phyloP scores from a whole-genome alignment of 2,888 invertebrate species.

The Netelia virgata region DNA sequence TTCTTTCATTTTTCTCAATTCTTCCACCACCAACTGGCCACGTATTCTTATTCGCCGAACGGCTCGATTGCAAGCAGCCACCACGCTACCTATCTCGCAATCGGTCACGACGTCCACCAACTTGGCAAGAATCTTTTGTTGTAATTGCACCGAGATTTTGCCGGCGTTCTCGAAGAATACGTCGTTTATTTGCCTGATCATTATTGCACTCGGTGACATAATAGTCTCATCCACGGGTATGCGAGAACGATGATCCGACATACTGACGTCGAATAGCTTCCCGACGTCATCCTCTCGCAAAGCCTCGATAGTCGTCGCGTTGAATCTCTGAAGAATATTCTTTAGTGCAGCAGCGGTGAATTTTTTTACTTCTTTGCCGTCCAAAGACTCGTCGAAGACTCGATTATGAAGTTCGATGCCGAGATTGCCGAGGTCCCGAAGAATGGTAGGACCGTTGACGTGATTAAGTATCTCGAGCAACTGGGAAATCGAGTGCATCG shows the following conservation, averaged over 20 bases:
- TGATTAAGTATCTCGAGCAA: conserved; percentile 85
- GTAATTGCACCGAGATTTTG: conserved; percentile 69
- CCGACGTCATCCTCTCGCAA: conserved; percentile 86
- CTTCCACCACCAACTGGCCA: conserved; percentile 87
- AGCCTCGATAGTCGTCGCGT: conserved; percentile 85
- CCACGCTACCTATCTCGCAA: conserved; percentile 77
- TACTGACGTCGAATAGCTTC: conserved; percentile 86
- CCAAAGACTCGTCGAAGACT: conserved; percentile 68
- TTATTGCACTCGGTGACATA: conserved; percentile 84
- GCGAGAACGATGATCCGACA: conserved; percentile 86
- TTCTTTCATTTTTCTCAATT: conserved; percentile 88
- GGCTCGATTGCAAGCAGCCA: conserved; percentile 87
- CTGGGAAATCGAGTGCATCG: conserved; percentile 85
- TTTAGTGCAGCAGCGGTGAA: conserved; percentile 87
- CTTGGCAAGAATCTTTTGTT: conserved; percentile 77
- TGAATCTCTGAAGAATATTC: conserved; percentile 87
- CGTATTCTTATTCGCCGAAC: conserved; percentile 90
- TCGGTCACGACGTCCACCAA: conserved; percentile 81
- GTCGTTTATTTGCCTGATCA: conserved; percentile 87
- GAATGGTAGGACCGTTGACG: conserved; percentile 85
- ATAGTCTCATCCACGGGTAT: conserved; percentile 83
- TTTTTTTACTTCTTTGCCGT: neutral
- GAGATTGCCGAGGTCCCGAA: conserved; percentile 82
- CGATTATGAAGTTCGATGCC: conserved; percentile 74
- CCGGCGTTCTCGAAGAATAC: conserved; percentile 85